These are phyloP conservation scores for Drosophila obscura DNA, from an alignment of 1,140 invertebrate species.

Conservation along the genomic window DNA sequence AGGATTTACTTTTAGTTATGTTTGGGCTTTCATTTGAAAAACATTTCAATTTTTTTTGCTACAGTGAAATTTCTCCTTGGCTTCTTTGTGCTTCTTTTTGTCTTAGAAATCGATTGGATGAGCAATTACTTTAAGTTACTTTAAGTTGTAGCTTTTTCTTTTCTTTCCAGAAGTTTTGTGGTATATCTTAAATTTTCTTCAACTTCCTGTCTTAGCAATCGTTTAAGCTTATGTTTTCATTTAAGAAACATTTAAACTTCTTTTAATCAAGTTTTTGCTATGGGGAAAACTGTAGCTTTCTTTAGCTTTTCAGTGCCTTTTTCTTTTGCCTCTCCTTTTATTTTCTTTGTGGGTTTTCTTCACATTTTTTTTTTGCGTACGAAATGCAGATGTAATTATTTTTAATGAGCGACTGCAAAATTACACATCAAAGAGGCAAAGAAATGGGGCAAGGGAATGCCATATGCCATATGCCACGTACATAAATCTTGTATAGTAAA, in stretches of 20 bases:
- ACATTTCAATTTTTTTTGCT: too few species aligned
- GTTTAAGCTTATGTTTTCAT: conserved; percentile 3
- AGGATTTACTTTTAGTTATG: too few species aligned
- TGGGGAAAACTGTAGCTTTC: conserved; percentile 47
- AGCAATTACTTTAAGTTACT: too few species aligned
- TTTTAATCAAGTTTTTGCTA: conserved; percentile 11
- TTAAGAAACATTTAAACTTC: conserved; percentile 20
- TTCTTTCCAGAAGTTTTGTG: too few species aligned
- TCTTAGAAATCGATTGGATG: too few species aligned
- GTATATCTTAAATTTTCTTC: too few species aligned
- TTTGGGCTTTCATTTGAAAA: too few species aligned
- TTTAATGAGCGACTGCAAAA: conserved; percentile 80
- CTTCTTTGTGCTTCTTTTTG: too few species aligned
- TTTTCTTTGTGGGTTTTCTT: conserved; percentile 36
- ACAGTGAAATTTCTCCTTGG: too few species aligned
- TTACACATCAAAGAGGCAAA: conserved; percentile 70
- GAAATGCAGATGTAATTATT: conserved; percentile 80
- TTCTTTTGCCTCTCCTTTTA: conserved; percentile 42
- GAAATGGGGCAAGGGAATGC: neutral
- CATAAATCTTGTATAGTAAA: conserved; percentile 37
- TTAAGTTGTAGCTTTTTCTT: too few species aligned
- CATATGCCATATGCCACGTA: neutral
- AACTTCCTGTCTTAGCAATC: neutral
- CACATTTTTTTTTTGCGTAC: conserved; percentile 43
- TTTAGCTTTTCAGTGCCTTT: conserved; percentile 61